Evolutionary conservation across 2,888 invertebrate species (phyloP).

Genomic region (Sesia bembeciformis): DNA sequence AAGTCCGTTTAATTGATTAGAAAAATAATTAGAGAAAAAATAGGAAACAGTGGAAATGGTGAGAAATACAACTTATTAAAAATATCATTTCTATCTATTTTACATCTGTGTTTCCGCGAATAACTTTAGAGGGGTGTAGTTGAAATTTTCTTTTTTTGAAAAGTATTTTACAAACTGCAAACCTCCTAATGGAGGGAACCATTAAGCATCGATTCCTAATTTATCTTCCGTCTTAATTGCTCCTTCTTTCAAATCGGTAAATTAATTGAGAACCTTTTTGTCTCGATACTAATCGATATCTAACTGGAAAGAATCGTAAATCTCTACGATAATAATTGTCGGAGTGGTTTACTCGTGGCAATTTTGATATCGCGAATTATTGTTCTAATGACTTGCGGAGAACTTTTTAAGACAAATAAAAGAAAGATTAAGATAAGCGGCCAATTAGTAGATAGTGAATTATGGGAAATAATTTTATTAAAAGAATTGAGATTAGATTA

Average conservation of each 20-base stretch:
- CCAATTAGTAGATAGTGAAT: background rate
- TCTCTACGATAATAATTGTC: background rate
- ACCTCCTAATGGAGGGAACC: conserved; percentile 63
- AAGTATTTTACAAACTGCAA: conserved; percentile 49
- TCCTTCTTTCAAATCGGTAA: conserved; percentile 43
- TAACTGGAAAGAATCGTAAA: background rate
- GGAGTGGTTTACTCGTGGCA: background rate
- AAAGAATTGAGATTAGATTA: too few relatives aligned
- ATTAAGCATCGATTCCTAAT: conserved; percentile 69
- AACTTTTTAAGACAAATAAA: conserved; percentile 3
- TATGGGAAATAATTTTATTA: too few relatives aligned
- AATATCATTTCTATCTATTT: background rate
- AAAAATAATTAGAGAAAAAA: too few relatives aligned
- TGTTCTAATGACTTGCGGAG: background rate
- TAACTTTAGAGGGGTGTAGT: conserved; percentile 48
- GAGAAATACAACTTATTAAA: too few relatives aligned
- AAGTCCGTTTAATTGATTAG: too few relatives aligned
- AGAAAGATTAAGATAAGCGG: conserved; percentile 2
- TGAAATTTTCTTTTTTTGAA: conserved; percentile 45
- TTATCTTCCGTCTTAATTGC: conserved; percentile 64
- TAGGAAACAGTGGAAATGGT: too few relatives aligned
- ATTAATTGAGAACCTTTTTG: conserved; percentile 3
- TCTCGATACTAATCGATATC: background rate
- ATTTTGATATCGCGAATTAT: conserved; percentile 1
- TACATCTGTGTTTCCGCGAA: background rate